Evolutionary conservation across 2,797 vertebrate species (phyloP).

Genomic region (Sebastes minor): DNA sequence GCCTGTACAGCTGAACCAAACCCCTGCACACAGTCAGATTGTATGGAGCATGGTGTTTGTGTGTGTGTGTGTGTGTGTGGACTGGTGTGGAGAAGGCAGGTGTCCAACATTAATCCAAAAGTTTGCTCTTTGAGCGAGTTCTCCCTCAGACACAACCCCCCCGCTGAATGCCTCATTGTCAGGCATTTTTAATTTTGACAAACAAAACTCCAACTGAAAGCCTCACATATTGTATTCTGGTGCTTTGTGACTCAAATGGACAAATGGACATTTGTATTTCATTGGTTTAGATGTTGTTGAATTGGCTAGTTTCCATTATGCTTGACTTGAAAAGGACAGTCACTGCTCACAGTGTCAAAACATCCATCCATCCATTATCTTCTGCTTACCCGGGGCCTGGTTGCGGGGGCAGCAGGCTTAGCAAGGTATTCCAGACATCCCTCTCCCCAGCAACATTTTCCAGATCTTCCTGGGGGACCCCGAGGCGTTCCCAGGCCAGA

Average conservation of each 20-base stretch:
- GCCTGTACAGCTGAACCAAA: neutral
- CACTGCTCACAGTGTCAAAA: neutral
- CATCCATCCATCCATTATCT: too few relatives aligned
- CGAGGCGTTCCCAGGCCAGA: too few relatives aligned
- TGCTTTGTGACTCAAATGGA: neutral
- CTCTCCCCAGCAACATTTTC: too few relatives aligned
- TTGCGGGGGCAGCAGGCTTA: too few relatives aligned
- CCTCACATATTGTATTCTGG: neutral
- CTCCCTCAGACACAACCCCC: neutral
- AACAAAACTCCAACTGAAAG: neutral
- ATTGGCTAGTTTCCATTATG: neutral
- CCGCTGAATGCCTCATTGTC: neutral
- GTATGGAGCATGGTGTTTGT: neutral
- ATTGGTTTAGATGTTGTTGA: neutral
- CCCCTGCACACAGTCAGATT: neutral
- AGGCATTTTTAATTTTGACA: neutral
- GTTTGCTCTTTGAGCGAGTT: neutral
- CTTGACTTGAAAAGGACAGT: neutral
- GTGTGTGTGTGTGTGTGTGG: neutral
- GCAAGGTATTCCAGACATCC: too few relatives aligned
- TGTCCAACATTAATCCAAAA: conserved; percentile 15
- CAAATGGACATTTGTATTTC: neutral
- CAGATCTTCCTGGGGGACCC: too few relatives aligned
- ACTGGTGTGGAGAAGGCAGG: neutral
- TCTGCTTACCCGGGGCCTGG: too few relatives aligned